A percentile compares a stretch with the other conserved stretches of the same genome.
phyloP scores from a whole-genome alignment of 2,888 invertebrate genomes.

The Drosophila hamatofila region DNA sequence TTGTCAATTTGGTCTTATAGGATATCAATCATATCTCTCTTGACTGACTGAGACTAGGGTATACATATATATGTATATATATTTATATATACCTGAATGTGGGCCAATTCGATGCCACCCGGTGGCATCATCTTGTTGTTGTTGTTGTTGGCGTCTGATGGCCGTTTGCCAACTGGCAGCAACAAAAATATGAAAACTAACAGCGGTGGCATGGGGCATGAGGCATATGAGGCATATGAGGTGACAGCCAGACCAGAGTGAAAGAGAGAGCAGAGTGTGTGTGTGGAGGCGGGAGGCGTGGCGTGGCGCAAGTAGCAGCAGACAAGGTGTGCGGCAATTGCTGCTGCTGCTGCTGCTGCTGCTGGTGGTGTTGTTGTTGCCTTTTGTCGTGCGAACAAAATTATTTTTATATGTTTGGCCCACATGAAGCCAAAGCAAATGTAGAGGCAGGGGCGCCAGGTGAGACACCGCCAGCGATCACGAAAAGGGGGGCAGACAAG shows the following conservation, averaged over 20 bases:
- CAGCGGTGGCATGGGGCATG: conserved; percentile 24
- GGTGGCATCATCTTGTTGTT: conserved; percentile 44
- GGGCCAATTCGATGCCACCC: conserved; percentile 65
- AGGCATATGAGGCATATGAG: not conserved
- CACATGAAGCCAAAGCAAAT: conserved; percentile 46
- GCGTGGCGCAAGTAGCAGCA: not conserved
- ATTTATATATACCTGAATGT: conserved; percentile 37
- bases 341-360: conserved; percentile 24
- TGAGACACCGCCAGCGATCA: conserved; percentile 47
- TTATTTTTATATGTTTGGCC: conserved; percentile 60
- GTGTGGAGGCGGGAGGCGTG: not conserved
- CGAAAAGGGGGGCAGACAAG: conserved; percentile 14
- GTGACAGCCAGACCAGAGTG: conserved; percentile 20
- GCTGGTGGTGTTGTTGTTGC: conserved; percentile 16
- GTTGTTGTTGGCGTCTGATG: conserved; percentile 50
- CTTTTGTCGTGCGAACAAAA: conserved; percentile 63
- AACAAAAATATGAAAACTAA: conserved; percentile 48
- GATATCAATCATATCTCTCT: not conserved
- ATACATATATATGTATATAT: not conserved
- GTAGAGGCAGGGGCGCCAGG: conserved; percentile 20
- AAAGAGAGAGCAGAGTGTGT: not conserved
- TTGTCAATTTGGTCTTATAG: too few relatives aligned
- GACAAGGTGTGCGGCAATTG: conserved; percentile 50
- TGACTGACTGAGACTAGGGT: not conserved
- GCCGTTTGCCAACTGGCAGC: conserved; percentile 64